Conservation (phyloP, 1,140 invertebrate genomes). For the Saccostrea echinata region DNA sequence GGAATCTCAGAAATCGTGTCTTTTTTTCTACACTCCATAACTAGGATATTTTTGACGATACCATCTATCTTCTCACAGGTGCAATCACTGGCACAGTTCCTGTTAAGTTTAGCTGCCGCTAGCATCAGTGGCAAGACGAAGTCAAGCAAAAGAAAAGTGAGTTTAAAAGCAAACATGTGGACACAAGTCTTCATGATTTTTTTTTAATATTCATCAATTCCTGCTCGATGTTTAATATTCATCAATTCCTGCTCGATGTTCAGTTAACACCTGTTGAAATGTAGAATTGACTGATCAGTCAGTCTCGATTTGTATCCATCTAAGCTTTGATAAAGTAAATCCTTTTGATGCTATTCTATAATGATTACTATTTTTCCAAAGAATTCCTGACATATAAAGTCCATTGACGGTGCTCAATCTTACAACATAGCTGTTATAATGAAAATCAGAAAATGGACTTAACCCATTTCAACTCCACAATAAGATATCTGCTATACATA, state of each 20-base stretch:
- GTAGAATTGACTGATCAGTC: not conserved
- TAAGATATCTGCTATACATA: constrained; percentile 10
- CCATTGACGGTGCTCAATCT: not conserved
- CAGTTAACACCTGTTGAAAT: not conserved
- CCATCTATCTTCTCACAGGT: constrained; percentile 7
- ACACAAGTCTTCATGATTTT: not conserved
- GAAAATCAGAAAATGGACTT: constrained; percentile 37
- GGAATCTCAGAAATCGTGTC: not conserved
- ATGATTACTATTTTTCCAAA: not conserved
- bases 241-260: no score
- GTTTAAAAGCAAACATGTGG: not conserved
- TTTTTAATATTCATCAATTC: not conserved
- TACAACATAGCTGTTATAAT: not conserved
- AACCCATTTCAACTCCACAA: constrained; percentile 28
- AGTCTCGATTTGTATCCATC: not conserved
- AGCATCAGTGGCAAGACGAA: not conserved
- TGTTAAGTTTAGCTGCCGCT: not conserved
- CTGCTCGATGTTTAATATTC: not conserved
- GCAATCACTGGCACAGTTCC: not conserved
- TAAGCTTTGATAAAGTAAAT: not conserved
- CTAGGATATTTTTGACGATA: not conserved
- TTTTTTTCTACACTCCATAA: not conserved
- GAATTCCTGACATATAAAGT: not conserved
- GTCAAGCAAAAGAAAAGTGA: not conserved
- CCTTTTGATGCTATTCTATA: not conserved